Evolutionary conservation across 92 coral and sea anemone species (phyloP), one percentile per base, ranked within the genome.

Genomic region (Porites evermanni): DNA sequence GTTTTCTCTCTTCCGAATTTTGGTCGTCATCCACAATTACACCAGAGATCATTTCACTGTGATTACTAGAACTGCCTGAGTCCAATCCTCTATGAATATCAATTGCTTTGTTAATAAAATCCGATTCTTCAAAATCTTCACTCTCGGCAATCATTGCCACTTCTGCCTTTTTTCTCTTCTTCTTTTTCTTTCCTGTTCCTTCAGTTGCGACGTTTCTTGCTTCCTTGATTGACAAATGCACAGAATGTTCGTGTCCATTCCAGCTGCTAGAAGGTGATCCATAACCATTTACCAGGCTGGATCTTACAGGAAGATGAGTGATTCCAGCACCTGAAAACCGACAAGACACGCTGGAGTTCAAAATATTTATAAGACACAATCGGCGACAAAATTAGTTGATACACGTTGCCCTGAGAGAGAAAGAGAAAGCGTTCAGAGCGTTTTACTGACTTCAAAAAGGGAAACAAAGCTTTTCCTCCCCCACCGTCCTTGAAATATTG

Each of bases 61-160:
- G 60, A 56, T 80, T 24, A 16, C 74, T 72, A 74, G 61, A 70
- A 12, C 58, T 29, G 3, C 74, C 63, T 8, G 67, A 50, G 12
- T 73, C 73, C 18, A 83, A 61, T 3, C 64, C 72, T 64, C 54
- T 63, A 19, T 73, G 74, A 20, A 54, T 83, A 17, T 72, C 58
- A 38, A 72, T 60, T 47, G 11, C 67, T 47, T 61, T 47, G 7
- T 73, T 70, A 44, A 72, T 75, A 32, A 10, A 64, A 7, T 77
- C 51, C 1, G 70, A 17, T 75, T 78, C 88, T 32, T 85, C 75
- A 20, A n/a, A n/a, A 78, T 92, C 95, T 1, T 72, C 72, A 50
- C 91, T 88, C 58, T 94, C 98, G 0, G 94, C 93, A 63, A 95
- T 95, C 88, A 85, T 77, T 82, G 87, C 98, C 3, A 95, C 96